Conservation (phyloP, 2,888 invertebrate genomes). For the Troides aeacus region DNA sequence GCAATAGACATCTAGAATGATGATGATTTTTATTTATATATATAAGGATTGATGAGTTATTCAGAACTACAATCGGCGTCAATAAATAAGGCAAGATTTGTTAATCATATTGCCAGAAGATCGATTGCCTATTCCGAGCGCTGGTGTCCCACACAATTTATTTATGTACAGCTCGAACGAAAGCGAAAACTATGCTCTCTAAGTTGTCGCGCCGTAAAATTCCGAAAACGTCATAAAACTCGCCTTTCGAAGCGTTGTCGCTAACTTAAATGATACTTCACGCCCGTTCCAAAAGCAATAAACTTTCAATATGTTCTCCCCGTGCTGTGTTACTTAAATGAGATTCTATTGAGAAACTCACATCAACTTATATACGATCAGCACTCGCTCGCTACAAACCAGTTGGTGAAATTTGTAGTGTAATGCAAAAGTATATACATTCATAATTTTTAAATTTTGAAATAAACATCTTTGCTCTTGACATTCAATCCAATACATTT, state of each 20-base stretch:
- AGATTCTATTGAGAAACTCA: conserved; percentile 10
- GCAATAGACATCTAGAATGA: too few species aligned
- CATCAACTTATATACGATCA: background rate
- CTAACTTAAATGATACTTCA: conserved; percentile 30
- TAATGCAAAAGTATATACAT: too few species aligned
- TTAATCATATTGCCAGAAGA: conserved; percentile 12
- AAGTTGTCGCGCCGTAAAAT: conserved; percentile 36
- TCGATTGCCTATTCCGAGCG: conserved; percentile 21
- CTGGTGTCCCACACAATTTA: conserved; percentile 8
- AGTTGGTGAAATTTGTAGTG: too few species aligned
- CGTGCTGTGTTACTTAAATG: conserved; percentile 17
- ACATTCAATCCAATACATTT: too few species aligned
- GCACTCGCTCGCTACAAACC: too few species aligned
- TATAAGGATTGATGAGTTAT: too few species aligned
- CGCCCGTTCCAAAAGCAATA: conserved; percentile 33
- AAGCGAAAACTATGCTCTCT: conserved; percentile 28
- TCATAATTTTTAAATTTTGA: too few species aligned
- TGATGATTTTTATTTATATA: too few species aligned
- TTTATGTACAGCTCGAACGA: conserved; percentile 21
- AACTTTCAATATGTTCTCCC: conserved; percentile 26
- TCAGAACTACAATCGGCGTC: conserved; percentile 1
- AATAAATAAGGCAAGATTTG: conserved; percentile 12
- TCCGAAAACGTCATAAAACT: conserved; percentile 35
- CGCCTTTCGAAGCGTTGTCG: conserved; percentile 33
- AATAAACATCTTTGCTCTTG: too few species aligned